Base-by-base conservation (phyloP, 2,797 vertebrate genomes). In the Discoglossus pictus region DNA sequence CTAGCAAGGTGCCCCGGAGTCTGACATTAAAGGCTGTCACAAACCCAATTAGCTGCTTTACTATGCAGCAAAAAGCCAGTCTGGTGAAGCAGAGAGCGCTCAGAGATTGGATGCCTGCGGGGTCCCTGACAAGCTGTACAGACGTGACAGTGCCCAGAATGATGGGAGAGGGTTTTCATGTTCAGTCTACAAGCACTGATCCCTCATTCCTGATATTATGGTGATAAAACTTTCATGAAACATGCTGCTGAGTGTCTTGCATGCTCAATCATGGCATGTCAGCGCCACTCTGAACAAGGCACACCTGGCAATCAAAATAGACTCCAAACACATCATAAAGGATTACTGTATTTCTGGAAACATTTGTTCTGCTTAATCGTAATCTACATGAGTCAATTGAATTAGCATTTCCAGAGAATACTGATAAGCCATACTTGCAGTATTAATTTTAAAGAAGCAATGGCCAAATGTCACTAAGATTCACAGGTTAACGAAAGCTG, bases 41-140 rank as follows among this genome's bases (percentile, higher is more conserved):
- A 52, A 13, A 16, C 20, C 35, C 50, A 61, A 56, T 67, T 61
- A 73, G 60, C 18, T 31, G 34, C 6, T 34, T 21, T 16, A 46
- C 31, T 50, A 7, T 35, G n/a, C 56, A 54, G 16, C 15, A 47
- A 16, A 61, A 13, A 61, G 23, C 25, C 3, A 13, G 42, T 20
- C 15, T 24, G 27, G 2, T 16, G 25, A 54, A 44, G 24, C n/a
- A 25, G 54, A n/a, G 10, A 66, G n/a, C 31, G n/a, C 17, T 24
- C 13, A 15, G 10, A 42, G 36, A 38, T 10, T 53, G 25, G 27
- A 46, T 3, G 12, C 15, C 36, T 42, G 24, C 36, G 42, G 46
- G 39, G 18, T n/a, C 42, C 55, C 13, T 35, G 16, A 48, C 23
- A 40, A n/a, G 18, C 18, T 16, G 11, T 4, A 8, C 4, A 15